Conservation (phyloP, 2,797 vertebrate genomes). For the Darevskia mixta region DNA sequence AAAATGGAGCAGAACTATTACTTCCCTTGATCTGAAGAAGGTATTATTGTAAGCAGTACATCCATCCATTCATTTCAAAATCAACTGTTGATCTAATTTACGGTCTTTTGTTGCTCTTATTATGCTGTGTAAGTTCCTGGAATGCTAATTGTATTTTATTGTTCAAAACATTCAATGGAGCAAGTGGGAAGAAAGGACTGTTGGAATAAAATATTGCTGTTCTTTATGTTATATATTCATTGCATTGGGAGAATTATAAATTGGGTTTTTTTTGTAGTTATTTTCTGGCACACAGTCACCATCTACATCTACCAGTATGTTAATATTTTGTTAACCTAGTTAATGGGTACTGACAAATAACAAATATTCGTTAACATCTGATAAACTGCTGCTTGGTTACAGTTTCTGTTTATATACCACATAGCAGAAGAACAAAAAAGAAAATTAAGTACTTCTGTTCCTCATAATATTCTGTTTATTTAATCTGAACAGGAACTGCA, state of each 20-base stretch:
- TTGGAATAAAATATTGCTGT: neutral
- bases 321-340: neutral
- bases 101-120: neutral
- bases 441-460: neutral
- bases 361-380: neutral
- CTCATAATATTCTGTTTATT: neutral
- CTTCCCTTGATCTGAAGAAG: neutral
- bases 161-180: neutral
- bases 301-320: neutral
- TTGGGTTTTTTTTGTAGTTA: neutral
- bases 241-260: neutral
- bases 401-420: neutral
- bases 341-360: neutral
- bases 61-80: neutral
- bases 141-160: neutral
- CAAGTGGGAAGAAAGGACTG: neutral
- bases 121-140: neutral
- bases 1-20: too few relatives aligned
- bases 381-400: neutral
- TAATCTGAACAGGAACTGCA: neutral
- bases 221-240: neutral
- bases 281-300: neutral
- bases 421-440: constrained; percentile 18
- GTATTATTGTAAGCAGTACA: neutral
- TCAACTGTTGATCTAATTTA: neutral